Evolutionary conservation across 2,797 vertebrate genomes (phyloP), one percentile per base, ranked within the genome.

Genomic region (Heteromormyrus szaboi): DNA sequence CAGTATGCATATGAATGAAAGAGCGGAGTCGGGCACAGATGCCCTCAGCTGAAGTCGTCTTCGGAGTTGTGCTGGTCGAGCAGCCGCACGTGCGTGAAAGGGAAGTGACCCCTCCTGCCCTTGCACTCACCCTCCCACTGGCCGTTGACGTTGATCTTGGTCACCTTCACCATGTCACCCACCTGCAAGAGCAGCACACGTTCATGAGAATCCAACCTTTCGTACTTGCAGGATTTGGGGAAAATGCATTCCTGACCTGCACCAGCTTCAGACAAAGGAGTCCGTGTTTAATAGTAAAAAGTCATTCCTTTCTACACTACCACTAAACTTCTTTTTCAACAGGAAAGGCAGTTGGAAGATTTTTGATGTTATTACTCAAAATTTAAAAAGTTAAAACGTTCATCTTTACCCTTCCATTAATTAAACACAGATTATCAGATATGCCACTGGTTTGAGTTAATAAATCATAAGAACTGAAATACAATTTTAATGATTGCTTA

Each of bases 51-150:
- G 94, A 98, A 97, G 93, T 99, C 98, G 86, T 99, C 98, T 3
- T 99, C 98, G 0, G 97, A 96, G 94, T 96, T 98, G 97, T 98
- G 97, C 97, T 99, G 98, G 96, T 99, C 98, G 96, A 99, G 97
- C 95, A 99, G 97, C 94, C 97, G 97, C 92, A 99, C 98, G 56
- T 99, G 98, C 48, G 98, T 99, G 97, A 99, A 99, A 91, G 98
- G 98, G 94, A 99, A 99, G 95, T 99, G 98, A 91, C 98, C 98
- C 0, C 95, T 96, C 93, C 97, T 98, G 94, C 97, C 97, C 88
- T 98, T 99, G 93, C 98, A 99, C 93, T 99, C 98, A 87, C 98
- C 98, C 95, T 99, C 98, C 98, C 98, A 99, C 93, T 99, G 98
- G 94, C 98, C 98, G 53, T 98, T 99, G 94, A 99, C 94, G 89